Conservation (phyloP, 2,113 vertebrate genomes). For the Tragulus kanchil region DNA sequence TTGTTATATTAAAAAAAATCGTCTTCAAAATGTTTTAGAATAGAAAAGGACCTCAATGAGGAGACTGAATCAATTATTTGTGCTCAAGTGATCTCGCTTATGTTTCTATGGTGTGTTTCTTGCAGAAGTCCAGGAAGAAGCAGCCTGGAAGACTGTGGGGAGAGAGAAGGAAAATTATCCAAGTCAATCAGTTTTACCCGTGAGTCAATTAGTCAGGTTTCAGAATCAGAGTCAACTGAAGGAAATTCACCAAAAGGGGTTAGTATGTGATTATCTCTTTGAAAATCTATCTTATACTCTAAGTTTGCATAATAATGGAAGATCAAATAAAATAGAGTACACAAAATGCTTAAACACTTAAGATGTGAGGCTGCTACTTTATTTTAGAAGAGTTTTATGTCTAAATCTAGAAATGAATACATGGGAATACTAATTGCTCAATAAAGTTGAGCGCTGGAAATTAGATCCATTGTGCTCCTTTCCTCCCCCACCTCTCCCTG, state of each 20-base stretch:
- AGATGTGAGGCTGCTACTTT: constrained; percentile 9
- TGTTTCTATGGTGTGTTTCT: constrained; percentile 58
- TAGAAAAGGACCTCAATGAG: neutral
- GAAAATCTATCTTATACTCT: neutral
- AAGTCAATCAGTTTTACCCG: constrained; percentile 79
- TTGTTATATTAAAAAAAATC: neutral
- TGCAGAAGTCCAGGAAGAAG: constrained; percentile 82
- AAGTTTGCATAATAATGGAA: neutral
- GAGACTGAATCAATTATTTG: neutral
- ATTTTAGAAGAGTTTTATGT: constrained; percentile 50
- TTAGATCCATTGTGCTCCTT: neutral
- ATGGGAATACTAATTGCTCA: neutral
- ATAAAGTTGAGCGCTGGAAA: neutral
- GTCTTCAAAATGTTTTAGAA: constrained; percentile 42
- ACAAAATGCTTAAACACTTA: too few species aligned
- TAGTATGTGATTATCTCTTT: constrained; percentile 71
- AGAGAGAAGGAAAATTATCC: constrained; percentile 86
- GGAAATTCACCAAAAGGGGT: constrained; percentile 83
- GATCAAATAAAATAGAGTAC: neutral
- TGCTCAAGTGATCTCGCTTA: neutral
- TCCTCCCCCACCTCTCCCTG: neutral
- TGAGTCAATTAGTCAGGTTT: constrained; percentile 76
- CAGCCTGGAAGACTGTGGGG: constrained; percentile 85
- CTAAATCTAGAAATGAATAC: neutral
- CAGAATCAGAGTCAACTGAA: constrained; percentile 84